Base-by-base conservation (phyloP, 2,888 invertebrate species). In the Sthenelais limicola region DNA sequence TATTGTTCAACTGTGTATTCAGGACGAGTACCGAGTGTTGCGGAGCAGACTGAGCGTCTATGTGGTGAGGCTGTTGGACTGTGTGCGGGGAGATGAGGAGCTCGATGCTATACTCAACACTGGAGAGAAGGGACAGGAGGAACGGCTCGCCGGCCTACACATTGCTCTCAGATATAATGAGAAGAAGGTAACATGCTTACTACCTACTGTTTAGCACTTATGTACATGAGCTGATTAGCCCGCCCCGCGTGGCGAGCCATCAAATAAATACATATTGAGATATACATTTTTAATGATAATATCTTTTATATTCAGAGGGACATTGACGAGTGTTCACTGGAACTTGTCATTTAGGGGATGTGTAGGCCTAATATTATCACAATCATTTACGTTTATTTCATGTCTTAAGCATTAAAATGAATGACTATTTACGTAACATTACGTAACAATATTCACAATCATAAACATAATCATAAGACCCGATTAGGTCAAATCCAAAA, bases 41-140 rank as follows among this genome's bases (percentile, higher is more conserved):
- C 80, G 83, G 0, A 79, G 82, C 21, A 80, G 83, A 56, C 77
- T 86, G 4, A 84, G 84, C 74, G 82, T 82, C 52, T 85, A 82
- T 72, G 83, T 83, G 3, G 85, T 84, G 4, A 82, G 82, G 68
- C 75, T 85, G 3, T 75, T 86, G 30, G 84, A 85, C 73, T 77
- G 83, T 38, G 83, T 86, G 0, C 75, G 85, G 18, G 84, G 82
- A 0, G 82, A 84, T 71, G 81, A 82, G 43, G 86, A 86, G 74
- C 77, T 86, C 51, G 85, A 85, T 66, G 74, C 82, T 1, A 81
- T 86, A 1, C 75, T 86, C 9, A 84, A 85, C 75, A 84, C 85
- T 72, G 43, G 49, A 1, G 67, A 28, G 9, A 80, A 78, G 28
- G 79, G 78, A 21, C 9, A n/a, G 1, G 12, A 30, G 4, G 80